Evolutionary conservation across 2,797 vertebrate species (phyloP), one percentile per base, ranked within the genome.

Genomic region (Acipenser transmontanus): DNA sequence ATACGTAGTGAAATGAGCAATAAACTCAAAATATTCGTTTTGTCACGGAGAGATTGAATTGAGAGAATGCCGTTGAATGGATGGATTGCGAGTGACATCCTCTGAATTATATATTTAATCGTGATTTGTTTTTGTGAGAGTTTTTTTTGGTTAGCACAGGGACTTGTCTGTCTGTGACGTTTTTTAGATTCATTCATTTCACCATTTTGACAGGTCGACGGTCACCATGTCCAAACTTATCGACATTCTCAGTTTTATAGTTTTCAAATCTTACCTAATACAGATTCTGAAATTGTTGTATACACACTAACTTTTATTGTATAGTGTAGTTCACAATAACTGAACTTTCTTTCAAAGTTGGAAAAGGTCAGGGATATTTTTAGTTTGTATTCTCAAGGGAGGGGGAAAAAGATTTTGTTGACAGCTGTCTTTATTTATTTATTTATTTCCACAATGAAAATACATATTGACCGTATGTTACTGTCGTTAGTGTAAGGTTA

Each of bases 141-240:
- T 64, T 61, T 61, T 20, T 61, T 61, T 61, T 61, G 60, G 47
- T 61, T 61, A 7, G 73, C 57, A 76, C 68, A 64, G 71, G 71
- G 61, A 65, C 20, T 62, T 48, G 50, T 17, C 8, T 54, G 50
- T 11, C 65, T 69, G 66, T 74, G 61, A 66, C 66, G 57, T 72
- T 73, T 77, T 34, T 34, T 77, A 4, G 64, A 80, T 85, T 83
- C 84, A 89, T 91, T 89, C 89, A 91, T 91, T 89, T 77, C 68
- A 65, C 52, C 74, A 71, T 59, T 66, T 76, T 78, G 67, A 73
- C 75, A 73, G 68, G 62, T 69, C 68, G 79, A 69, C 79, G 79
- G 81, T 85, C 84, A 85, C 88, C 88, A 81, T 90, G 91, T 85
- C 87, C 81, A 79, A 89, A 91, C 89, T 90, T 92, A 89, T 91